Base-by-base conservation (phyloP, 2,888 invertebrate species). In the Ormyrus pomaceus region DNA sequence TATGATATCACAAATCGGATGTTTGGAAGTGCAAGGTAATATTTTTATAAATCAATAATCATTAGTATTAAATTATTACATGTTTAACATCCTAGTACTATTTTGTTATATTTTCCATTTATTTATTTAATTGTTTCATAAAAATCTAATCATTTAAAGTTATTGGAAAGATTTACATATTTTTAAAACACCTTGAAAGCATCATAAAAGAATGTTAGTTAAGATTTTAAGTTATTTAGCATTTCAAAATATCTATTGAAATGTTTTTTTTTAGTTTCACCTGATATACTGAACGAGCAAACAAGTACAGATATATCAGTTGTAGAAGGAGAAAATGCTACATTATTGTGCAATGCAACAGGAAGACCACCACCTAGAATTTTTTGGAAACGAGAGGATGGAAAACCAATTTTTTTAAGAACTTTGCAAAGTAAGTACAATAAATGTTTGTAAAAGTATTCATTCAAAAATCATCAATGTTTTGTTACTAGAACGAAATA, bases 1-100 rank as follows among this genome's bases (percentile, higher is more conserved):
- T 75, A 96, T 97, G 95, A 96, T 95, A 91, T 96, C 95, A 89
- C 95, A 96, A 91, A 93, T 96, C 77, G 97, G 97, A 8, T 97
- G 97, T 88, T 93, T 97, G 80, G 96, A 97, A 89, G 96, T 97
- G 34, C 95, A 95, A 88, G 96, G 97, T 97, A 90, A 93, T 58
- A 51, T 45, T 34, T 34, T 34, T 34, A 34, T 34, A 34, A 3
- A 34, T 34, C 34, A 34, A 34, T 34, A 53, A 53, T 53, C 11
- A 53, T 53, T 34, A 53, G 11, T 53, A 53, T 53, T 53, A 53
- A 53, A 53, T 53, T 10, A 10, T 58, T 3, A 11, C 13, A 0
- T n/a, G 1, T 11, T 45, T 62, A 46, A 9, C 34, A 62, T 45
- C 45, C 0, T 62, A 62, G 3, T 45, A 34, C 45, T 62, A 19